These are phyloP conservation scores for Martes martes DNA, from an alignment of 2,113 vertebrate genomes.

Conservation along the genomic window DNA sequence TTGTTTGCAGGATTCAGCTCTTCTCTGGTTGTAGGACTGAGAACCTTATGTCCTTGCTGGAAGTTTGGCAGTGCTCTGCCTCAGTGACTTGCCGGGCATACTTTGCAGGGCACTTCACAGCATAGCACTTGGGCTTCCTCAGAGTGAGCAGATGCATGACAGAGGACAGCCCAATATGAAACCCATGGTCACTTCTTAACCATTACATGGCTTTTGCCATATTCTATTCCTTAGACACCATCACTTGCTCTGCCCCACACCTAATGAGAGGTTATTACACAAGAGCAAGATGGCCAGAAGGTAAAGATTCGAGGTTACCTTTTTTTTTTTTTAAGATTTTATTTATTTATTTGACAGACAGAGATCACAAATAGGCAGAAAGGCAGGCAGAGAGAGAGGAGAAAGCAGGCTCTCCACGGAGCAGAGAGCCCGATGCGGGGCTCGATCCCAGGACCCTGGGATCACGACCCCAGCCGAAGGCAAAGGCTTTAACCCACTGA, in stretches of 20 bases:
- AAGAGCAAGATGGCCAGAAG: not conserved
- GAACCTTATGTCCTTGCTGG: not conserved
- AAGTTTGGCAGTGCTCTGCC: not conserved
- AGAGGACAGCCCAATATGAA: not conserved
- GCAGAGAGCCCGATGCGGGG: too few relatives aligned
- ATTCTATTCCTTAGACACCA: not conserved
- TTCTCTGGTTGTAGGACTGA: not conserved
- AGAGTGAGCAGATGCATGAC: not conserved
- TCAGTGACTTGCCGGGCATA: not conserved
- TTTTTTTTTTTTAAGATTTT: too few relatives aligned
- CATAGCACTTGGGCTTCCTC: not conserved
- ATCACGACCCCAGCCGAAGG: too few relatives aligned
- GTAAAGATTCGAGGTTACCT: too few relatives aligned
- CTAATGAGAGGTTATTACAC: accelerated
- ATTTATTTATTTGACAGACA: too few relatives aligned
- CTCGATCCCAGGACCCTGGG: too few relatives aligned
- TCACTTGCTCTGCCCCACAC: not conserved
- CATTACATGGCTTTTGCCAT: not conserved
- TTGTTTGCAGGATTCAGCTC: not conserved
- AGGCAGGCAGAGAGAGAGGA: too few relatives aligned
- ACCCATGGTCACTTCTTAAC: not conserved
- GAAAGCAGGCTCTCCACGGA: too few relatives aligned
- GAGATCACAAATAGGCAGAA: too few relatives aligned
- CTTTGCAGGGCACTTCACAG: not conserved
- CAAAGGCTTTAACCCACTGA: too few relatives aligned